Conservation (phyloP, 2,113 vertebrate species). For the Climacteris rufus region DNA sequence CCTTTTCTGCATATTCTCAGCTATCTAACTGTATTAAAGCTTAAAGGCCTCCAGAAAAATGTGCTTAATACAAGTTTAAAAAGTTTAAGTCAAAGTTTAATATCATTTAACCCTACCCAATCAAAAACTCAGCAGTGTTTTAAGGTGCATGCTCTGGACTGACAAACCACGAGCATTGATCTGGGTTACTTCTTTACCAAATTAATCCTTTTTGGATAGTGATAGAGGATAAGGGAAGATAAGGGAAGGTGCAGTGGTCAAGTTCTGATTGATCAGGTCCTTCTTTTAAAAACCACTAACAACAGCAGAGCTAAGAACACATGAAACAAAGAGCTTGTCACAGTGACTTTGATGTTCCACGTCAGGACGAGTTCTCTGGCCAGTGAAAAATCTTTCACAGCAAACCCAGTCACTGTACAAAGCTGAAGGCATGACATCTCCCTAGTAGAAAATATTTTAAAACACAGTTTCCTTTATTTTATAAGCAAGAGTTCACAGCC, state of each 20-base stretch:
- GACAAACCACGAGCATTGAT: not conserved
- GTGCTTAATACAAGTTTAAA: not conserved
- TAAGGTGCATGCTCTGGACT: not conserved
- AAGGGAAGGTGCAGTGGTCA: not conserved
- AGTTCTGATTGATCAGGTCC: not conserved
- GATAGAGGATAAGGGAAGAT: not conserved
- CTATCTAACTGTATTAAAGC: not conserved
- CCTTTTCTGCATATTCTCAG: not conserved
- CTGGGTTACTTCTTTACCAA: not conserved
- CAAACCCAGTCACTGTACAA: not conserved
- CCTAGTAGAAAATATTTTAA: not conserved
- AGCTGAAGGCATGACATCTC: not conserved
- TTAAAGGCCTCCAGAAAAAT: not conserved
- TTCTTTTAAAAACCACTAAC: not conserved
- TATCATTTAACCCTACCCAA: not conserved
- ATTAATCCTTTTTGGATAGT: not conserved
- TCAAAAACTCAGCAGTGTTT: not conserved
- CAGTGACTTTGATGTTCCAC: not conserved
- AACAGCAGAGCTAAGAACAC: not conserved
- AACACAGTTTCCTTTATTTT: not conserved
- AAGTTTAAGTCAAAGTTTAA: not conserved
- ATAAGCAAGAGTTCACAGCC: not conserved
- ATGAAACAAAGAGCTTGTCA: not conserved
- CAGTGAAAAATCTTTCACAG: not conserved
- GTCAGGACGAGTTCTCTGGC: not conserved